phyloP scores from a whole-genome alignment of 2,797 vertebrate genomes.

The Avahi laniger region DNA sequence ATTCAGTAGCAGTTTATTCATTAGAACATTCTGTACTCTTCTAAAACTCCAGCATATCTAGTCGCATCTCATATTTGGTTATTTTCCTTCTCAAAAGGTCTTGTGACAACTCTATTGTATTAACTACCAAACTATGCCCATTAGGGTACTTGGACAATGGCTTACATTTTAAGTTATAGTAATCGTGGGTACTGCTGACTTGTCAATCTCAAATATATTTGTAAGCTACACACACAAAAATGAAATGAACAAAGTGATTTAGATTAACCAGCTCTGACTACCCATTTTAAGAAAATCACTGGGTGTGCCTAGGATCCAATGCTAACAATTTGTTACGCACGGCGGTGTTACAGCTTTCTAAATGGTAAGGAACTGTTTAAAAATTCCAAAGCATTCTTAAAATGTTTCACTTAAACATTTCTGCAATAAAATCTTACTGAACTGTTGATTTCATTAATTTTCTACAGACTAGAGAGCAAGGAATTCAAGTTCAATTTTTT shows the following conservation, averaged over 20 bases:
- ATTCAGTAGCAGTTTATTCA: constrained; percentile 44
- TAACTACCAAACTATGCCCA: constrained; percentile 2
- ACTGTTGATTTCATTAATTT: constrained; percentile 85
- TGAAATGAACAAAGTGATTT: constrained; percentile 70
- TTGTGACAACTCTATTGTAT: background rate
- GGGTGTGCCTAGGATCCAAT: constrained; percentile 76
- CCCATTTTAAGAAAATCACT: constrained; percentile 75
- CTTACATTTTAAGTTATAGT: background rate
- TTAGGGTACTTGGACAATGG: constrained; percentile 13
- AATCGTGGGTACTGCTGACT: constrained; percentile 49
- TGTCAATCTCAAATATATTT: constrained; percentile 69
- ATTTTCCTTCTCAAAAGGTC: constrained; percentile 58
- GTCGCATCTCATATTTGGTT: constrained; percentile 8
- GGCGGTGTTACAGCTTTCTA: constrained; percentile 58
- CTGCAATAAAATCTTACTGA: constrained; percentile 83
- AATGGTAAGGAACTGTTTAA: constrained; percentile 80
- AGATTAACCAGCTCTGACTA: constrained; percentile 77
- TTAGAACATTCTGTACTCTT: constrained; percentile 54
- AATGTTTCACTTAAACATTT: constrained; percentile 83
- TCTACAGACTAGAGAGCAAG: constrained; percentile 76
- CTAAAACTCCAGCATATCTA: background rate
- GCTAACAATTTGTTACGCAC: constrained; percentile 77
- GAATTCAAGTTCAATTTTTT: constrained; percentile 68
- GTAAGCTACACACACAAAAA: constrained; percentile 65
- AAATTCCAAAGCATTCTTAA: constrained; percentile 80